A percentile compares a stretch with the other conserved stretches of the same genome.
phyloP scores from a whole-genome alignment of 2,888 invertebrate species.

The Malthinus seriepunctatus region DNA sequence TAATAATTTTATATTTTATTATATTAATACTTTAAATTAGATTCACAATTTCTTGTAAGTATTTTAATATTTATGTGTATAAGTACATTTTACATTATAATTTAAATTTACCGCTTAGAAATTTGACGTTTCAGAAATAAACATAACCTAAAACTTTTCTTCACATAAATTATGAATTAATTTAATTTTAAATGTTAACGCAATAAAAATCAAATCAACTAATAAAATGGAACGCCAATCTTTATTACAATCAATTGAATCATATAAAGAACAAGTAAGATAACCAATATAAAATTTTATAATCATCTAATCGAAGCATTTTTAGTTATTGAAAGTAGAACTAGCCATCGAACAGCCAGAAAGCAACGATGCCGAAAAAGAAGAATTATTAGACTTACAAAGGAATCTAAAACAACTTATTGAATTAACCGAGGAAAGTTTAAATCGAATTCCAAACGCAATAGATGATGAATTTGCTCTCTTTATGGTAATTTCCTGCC shows the following conservation, averaged over 20 bases:
- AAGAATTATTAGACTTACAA: conserved; percentile 63
- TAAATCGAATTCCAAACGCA: conserved; percentile 47
- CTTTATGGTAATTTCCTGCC: conserved; percentile 62
- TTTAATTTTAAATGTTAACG: too few species aligned
- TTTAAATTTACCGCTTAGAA: too few species aligned
- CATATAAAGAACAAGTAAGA: conserved; percentile 24
- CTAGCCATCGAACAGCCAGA: conserved; percentile 59
- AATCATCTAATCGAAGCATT: background rate
- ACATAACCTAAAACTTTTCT: too few species aligned
- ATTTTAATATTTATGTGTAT: too few species aligned
- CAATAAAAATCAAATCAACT: background rate
- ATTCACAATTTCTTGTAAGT: too few species aligned
- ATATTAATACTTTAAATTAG: too few species aligned
- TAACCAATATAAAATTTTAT: background rate
- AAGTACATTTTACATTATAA: too few species aligned
- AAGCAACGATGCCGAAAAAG: conserved; percentile 56
- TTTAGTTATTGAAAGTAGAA: conserved; percentile 57
- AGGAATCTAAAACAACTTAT: conserved; percentile 70
- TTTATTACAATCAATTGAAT: conserved; percentile 11
- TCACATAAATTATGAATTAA: too few species aligned
- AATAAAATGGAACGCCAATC: conserved; percentile 7
- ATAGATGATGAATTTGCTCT: conserved; percentile 66
- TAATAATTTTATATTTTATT: too few species aligned
- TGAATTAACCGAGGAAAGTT: conserved; percentile 66
- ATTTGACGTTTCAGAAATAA: background rate